phyloP scores from a whole-genome alignment of 2,888 invertebrate genomes.

The Scaptomyza flava region DNA sequence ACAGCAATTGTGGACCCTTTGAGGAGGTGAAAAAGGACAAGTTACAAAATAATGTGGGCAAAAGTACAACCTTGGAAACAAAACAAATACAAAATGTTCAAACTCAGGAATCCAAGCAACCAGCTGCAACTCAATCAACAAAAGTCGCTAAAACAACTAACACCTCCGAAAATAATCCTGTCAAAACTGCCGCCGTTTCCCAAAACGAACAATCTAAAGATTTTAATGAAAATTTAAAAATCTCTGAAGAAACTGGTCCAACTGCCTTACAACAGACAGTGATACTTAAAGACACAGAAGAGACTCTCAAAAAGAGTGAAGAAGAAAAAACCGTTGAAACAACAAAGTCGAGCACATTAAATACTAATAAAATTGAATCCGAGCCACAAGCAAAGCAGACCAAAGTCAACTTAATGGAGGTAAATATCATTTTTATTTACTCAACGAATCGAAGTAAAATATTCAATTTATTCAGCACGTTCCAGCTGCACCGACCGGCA shows the following conservation, averaged over 20 bases:
- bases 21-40: conserved; percentile 74
- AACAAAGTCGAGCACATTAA: neutral
- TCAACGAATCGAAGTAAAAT: neutral
- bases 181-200: neutral
- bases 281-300: neutral
- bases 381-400: conserved; percentile 8
- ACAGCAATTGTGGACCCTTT: conserved; percentile 81
- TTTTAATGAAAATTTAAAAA: neutral
- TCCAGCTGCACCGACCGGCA: conserved; percentile 76
- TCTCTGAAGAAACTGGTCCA: conserved; percentile 1
- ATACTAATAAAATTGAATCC: neutral
- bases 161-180: conserved; percentile 9
- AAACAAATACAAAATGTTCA: conserved; percentile 12
- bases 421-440: neutral
- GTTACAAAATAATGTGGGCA: neutral
- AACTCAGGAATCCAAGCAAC: conserved; percentile 16
- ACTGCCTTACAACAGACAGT: neutral
- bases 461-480: conserved; percentile 56
- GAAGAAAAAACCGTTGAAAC: neutral
- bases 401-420: conserved; percentile 26
- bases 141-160: neutral
- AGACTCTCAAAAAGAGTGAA: neutral
- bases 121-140: conserved; percentile 4
- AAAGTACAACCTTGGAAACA: neutral
- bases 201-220: neutral